phyloP scores from a whole-genome alignment of 2,888 invertebrate species.

The Plebejus melissa region DNA sequence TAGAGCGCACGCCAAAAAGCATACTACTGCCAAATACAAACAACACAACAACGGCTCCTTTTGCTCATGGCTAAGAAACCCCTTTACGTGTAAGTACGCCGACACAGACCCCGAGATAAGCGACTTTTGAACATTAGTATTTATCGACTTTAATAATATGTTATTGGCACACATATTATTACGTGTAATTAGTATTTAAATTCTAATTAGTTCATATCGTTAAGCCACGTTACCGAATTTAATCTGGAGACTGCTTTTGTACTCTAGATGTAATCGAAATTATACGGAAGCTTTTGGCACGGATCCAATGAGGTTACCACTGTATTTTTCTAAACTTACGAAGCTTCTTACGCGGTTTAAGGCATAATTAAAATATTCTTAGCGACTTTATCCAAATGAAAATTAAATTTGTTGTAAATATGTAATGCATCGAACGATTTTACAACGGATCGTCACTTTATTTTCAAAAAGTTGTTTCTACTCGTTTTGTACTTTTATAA shows the following conservation, averaged over 20 bases:
- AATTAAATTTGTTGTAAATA: slow-evolving; percentile 55
- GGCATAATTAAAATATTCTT: slow-evolving; percentile 44
- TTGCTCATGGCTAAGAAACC: slow-evolving; percentile 87
- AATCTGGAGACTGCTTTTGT: slow-evolving; percentile 80
- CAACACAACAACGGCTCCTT: slow-evolving; percentile 85
- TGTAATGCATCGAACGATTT: slow-evolving; percentile 48
- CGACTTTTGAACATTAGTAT: slow-evolving; percentile 66
- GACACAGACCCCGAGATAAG: slow-evolving; percentile 84
- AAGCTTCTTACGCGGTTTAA: slow-evolving; percentile 57
- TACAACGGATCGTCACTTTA: slow-evolving; percentile 32
- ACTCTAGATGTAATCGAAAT: slow-evolving; percentile 69
- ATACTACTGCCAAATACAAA: slow-evolving; percentile 81
- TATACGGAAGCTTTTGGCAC: slow-evolving; percentile 69
- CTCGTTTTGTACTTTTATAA: slow-evolving; percentile 75
- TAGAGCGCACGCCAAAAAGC: slow-evolving; percentile 73
- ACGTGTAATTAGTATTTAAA: slow-evolving; percentile 44
- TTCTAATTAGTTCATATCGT: slow-evolving; percentile 61
- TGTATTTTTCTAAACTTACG: slow-evolving; percentile 73
- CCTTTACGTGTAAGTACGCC: slow-evolving; percentile 87
- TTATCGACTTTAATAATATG: slow-evolving; percentile 36
- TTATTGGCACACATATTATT: slow-evolving; percentile 38
- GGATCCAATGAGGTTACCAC: slow-evolving; percentile 64
- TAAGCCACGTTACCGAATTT: slow-evolving; percentile 80
- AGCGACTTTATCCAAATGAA: slow-evolving; percentile 40
- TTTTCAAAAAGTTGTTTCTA: slow-evolving; percentile 49